These are phyloP conservation scores for Chrysolina haemoptera DNA, from an alignment of 2,888 invertebrate genomes.

Conservation along the genomic window DNA sequence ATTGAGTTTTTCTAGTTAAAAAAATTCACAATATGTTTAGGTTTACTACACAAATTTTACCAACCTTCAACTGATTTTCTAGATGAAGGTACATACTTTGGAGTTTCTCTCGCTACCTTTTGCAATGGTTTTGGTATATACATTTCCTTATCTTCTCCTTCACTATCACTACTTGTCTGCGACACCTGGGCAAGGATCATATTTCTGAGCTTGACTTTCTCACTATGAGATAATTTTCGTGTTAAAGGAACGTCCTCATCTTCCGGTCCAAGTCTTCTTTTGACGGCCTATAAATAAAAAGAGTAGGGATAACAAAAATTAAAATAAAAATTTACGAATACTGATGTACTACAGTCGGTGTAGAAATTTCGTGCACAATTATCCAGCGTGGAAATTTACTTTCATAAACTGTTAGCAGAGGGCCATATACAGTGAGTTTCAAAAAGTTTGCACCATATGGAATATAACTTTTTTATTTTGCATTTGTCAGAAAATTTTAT, in stretches of 20 bases:
- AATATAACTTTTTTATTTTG: too few species aligned
- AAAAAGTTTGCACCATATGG: too few species aligned
- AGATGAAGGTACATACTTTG: slow-evolving; percentile 56
- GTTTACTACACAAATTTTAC: background rate
- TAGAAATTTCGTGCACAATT: too few species aligned
- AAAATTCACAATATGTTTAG: too few species aligned
- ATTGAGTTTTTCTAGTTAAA: too few species aligned
- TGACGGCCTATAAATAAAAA: background rate
- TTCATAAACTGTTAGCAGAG: too few species aligned
- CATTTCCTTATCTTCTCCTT: slow-evolving; percentile 60
- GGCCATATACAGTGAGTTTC: too few species aligned
- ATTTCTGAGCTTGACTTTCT: slow-evolving; percentile 62
- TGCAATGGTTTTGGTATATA: slow-evolving; percentile 62
- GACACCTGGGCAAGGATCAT: slow-evolving; percentile 56
- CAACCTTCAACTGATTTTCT: slow-evolving; percentile 46
- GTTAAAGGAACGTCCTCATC: slow-evolving; percentile 29
- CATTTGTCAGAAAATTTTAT: too few species aligned
- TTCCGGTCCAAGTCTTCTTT: slow-evolving; percentile 8
- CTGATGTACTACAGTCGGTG: too few species aligned
- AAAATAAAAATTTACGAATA: too few species aligned
- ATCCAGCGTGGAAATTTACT: too few species aligned
- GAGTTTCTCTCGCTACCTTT: slow-evolving; percentile 44
- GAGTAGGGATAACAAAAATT: too few species aligned
- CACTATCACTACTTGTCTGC: slow-evolving; percentile 61
- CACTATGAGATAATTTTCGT: slow-evolving; percentile 56